Base-by-base conservation (phyloP, 30 jellyfish, hydroid and myxozoan species). In the Turritopsis dohrnii region DNA sequence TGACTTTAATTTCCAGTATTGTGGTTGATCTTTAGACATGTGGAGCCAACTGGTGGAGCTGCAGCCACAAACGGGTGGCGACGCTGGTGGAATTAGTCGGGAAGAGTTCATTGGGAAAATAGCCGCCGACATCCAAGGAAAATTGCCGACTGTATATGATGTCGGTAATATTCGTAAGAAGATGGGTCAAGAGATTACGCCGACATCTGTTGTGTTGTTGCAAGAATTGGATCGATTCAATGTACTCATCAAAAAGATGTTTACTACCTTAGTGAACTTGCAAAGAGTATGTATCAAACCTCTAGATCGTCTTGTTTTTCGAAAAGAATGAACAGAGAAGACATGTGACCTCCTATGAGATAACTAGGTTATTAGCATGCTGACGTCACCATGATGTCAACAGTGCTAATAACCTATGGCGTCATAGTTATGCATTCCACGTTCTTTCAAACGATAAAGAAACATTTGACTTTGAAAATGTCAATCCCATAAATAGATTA, bases 41-140 rank as follows among this genome's bases (percentile, higher is more conserved):
- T 93, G 98, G 98, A 82, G 87, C 28, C 98, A 93, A 60, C 74
- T 93, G 54, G 95, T 93, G 18, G 98, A 93, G 25, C 88, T 93
- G 18, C 98, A 93, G 84, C 98, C 98, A 53, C 98, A 93, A 74
- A 93, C 98, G 19, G 98, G 96, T 21, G 95, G 86, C 29, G 98
- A 93, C 53, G 65, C 92, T 27, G 96, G 98, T 65, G 98, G 96
- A 52, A 88, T 93, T 20, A 93, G 98, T 81, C 76, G 98, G 26
- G 98, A 93, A 28, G 98, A 93, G 41, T 93, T 93, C 79, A 88
- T 91, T 81, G 97, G 96, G 29, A 93, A 93, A 77, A 93, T 88
- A 16, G 98, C 96, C 8, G 86, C 96, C 16, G 96, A 88, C 85
- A 93, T 93, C n/a, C 93, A 93, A 65, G 84, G 92, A 60, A 88